Evolutionary conservation across 2,113 vertebrate genomes (phyloP), one percentile per base, ranked within the genome.

Genomic region (Erythrocebus patas): DNA sequence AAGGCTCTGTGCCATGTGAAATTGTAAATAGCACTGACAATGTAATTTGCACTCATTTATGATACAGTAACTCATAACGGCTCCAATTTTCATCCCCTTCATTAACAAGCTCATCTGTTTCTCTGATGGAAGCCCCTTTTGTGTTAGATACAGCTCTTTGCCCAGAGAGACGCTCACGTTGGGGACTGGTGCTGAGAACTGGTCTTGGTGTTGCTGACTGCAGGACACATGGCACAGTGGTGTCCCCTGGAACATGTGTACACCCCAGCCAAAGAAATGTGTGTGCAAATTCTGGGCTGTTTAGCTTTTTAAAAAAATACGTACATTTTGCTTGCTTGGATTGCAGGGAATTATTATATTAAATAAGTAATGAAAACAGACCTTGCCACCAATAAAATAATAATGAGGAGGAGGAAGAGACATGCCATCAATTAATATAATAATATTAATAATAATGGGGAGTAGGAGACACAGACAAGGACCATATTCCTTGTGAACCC

Each of bases 11-110:
- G 96, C 32, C 50, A n/a, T 59, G 90, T 22, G 83, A 57, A 59
- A 86, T 92, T 92, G 93, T 96, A 92, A 97, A 92, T 81, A 95
- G 97, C 59, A 30, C 86, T 57, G 94, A 95, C 82, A 81, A 91
- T 75, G 91, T 95, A 85, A 96, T 97, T 95, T 97, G 66, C 59
- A 45, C 66, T 97, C 94, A 55, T 96, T 97, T 95, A 93, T 89
- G 90, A 93, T 85, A 78, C 87, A 93, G 96, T 66, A 72, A 82
- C 94, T 97, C 82, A 91, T 96, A 78, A 96, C 3, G 43, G 78
- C 57, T 64, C 90, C 81, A 48, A 55, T 84, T 91, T 96, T 30
- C 82, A 81, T 23, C 78, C 78, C 35, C 83, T 66, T 86, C 79
- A 68, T 92, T 89, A 94, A 73, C 50, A 38, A 86, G 88, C 93